Evolutionary conservation across 2,797 vertebrate species (phyloP).

Genomic region (Cetoscarus ocellatus): DNA sequence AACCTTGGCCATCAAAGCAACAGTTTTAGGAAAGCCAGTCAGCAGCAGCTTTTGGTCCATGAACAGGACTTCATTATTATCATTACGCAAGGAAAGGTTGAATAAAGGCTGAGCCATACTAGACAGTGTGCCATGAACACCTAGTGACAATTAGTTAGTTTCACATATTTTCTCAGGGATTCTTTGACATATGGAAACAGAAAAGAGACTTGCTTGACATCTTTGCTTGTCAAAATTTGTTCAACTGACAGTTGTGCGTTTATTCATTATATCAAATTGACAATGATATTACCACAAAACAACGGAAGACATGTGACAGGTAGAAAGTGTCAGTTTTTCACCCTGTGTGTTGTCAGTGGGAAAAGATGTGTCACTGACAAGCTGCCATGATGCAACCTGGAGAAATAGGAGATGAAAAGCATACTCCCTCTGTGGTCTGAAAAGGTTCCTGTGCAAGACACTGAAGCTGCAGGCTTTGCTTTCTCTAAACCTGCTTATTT

Average conservation of each 20-base stretch:
- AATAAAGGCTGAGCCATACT: constrained; percentile 30
- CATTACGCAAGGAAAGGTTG: too few relatives aligned
- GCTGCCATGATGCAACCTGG: constrained; percentile 76
- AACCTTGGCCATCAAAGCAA: too few relatives aligned
- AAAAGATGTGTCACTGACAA: constrained; percentile 75
- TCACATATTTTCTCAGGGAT: constrained; percentile 45
- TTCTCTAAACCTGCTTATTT: constrained; percentile 52
- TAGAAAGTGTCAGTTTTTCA: constrained; percentile 73
- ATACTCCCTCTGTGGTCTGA: constrained; percentile 74
- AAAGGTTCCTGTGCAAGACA: constrained; percentile 66
- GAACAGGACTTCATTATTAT: too few relatives aligned
- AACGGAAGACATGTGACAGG: constrained; percentile 73
- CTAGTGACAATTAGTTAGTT: constrained; percentile 63
- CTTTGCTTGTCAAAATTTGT: constrained; percentile 42
- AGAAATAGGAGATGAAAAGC: constrained; percentile 78
- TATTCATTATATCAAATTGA: constrained; percentile 51
- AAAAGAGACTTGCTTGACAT: constrained; percentile 26
- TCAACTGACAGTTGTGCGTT: constrained; percentile 57
- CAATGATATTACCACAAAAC: constrained; percentile 61
- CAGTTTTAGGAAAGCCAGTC: too few relatives aligned
- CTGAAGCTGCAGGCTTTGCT: constrained; percentile 29
- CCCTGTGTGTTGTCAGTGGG: constrained; percentile 65
- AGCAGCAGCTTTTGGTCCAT: too few relatives aligned
- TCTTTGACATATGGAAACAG: constrained; percentile 32
- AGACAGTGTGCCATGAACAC: constrained; percentile 31